phyloP scores from a whole-genome alignment of 2,113 vertebrate genomes.

The Cololabis saira region DNA sequence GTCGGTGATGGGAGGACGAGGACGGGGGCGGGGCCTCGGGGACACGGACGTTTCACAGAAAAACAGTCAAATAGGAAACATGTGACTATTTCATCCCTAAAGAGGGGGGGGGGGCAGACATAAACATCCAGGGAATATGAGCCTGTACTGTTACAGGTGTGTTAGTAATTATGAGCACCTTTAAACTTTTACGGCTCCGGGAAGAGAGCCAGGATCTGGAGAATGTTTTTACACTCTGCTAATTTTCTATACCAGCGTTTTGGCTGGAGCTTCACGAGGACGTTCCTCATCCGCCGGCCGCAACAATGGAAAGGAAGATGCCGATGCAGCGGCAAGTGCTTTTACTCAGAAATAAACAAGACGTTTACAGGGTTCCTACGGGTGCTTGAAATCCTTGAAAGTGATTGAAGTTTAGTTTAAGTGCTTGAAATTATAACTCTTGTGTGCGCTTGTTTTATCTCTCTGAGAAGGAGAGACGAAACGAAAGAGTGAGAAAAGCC shows the following conservation, averaged over 20 bases:
- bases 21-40: background rate
- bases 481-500: too few species aligned
- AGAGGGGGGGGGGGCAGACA: slow-evolving; percentile 61
- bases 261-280: slow-evolving; percentile 36
- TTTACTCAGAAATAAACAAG: too few species aligned
- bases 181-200: slow-evolving; percentile 76
- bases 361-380: too few species aligned
- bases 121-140: slow-evolving; percentile 72
- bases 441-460: too few species aligned
- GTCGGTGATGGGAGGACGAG: slow-evolving; percentile 10
- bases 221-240: slow-evolving; percentile 73
- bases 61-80: slow-evolving; percentile 74
- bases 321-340: too few species aligned
- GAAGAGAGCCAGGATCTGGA: slow-evolving; percentile 68
- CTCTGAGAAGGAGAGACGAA: too few species aligned
- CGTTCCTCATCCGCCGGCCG: too few species aligned
- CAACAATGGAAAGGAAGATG: too few species aligned
- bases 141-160: slow-evolving; percentile 79
- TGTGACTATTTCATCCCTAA: slow-evolving; percentile 62
- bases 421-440: too few species aligned
- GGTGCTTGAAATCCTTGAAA: too few species aligned
- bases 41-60: slow-evolving; percentile 42
- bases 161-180: slow-evolving; percentile 82
- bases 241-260: slow-evolving; percentile 66
- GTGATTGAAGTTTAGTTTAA: too few species aligned